Percentiles rank a stretch among this genome's conserved stretches.
phyloP scores from a whole-genome alignment of 2,113 vertebrate genomes.

The Dascyllus trimaculatus region DNA sequence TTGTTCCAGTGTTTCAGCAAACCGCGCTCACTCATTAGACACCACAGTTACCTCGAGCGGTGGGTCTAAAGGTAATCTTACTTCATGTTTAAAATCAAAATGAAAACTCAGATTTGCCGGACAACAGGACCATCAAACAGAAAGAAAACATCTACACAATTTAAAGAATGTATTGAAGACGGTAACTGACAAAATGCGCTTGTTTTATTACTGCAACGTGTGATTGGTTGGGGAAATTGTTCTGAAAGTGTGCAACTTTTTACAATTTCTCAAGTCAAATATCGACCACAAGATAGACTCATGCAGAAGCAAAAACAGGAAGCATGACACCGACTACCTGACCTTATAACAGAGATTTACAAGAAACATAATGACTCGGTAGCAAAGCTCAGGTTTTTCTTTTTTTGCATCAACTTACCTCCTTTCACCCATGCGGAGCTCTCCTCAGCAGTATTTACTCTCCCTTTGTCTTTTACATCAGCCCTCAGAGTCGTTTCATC shows the following conservation, averaged over 20 bases:
- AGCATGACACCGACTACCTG: not conserved
- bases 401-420: slow-evolving; percentile 74
- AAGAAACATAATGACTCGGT: slow-evolving; percentile 13
- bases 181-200: not conserved
- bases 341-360: slow-evolving; percentile 24
- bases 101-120: slow-evolving; percentile 23
- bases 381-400: not conserved
- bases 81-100: slow-evolving; percentile 56
- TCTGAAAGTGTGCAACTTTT: not conserved
- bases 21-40: slow-evolving; percentile 54
- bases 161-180: slow-evolving; percentile 12
- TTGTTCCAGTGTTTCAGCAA: slow-evolving; percentile 57
- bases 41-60: slow-evolving; percentile 11
- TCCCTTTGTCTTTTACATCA: slow-evolving; percentile 68
- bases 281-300: not conserved
- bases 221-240: slow-evolving; percentile 11
- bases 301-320: not conserved
- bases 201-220: not conserved
- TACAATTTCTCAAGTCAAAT: not conserved
- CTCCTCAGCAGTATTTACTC: slow-evolving; percentile 54
- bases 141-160: slow-evolving; percentile 1
- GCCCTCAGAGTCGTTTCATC: slow-evolving; percentile 71
- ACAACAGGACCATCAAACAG: slow-evolving; percentile 10
- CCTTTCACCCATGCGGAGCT: slow-evolving; percentile 62
- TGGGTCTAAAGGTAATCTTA: slow-evolving; percentile 51